A percentile compares a stretch with the other conserved stretches of the same genome.
Conservation (phyloP, 1,140 invertebrate genomes). For the Camponotus vicinus region DNA sequence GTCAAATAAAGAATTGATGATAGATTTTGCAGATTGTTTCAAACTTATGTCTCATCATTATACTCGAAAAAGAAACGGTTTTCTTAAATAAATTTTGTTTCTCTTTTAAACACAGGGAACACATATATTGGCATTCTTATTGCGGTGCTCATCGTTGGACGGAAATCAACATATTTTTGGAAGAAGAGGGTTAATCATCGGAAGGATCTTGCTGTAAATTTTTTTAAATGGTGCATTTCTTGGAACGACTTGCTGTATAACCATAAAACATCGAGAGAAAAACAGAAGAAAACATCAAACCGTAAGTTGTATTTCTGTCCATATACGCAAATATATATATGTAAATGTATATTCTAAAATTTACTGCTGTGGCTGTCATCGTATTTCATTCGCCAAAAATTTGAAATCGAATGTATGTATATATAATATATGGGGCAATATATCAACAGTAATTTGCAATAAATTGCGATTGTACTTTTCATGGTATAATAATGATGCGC, state of each 20-base stretch:
- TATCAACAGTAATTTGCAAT: conserved; percentile 15
- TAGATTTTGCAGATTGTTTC: background rate
- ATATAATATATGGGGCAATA: background rate
- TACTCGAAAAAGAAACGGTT: background rate
- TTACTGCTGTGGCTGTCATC: background rate
- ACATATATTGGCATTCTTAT: background rate
- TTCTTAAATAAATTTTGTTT: background rate
- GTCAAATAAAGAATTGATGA: background rate
- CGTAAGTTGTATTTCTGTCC: background rate
- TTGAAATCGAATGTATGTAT: background rate
- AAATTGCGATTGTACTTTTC: conserved; percentile 40
- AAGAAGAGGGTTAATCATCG: background rate
- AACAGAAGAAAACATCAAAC: background rate
- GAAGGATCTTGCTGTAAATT: background rate
- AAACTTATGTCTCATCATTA: background rate
- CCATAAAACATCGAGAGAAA: background rate
- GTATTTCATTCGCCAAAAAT: background rate
- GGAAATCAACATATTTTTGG: background rate
- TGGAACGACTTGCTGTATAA: background rate
- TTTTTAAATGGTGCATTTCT: background rate
- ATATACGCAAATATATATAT: background rate
- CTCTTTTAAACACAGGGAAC: background rate
- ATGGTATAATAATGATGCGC: conserved; percentile 2
- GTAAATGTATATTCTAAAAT: background rate
- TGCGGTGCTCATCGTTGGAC: too few relatives aligned